Percentiles rank a stretch among this genome's conserved stretches.
Conservation (phyloP, 2,113 vertebrate genomes). For the Boulengeromyrus knoepffleri region DNA sequence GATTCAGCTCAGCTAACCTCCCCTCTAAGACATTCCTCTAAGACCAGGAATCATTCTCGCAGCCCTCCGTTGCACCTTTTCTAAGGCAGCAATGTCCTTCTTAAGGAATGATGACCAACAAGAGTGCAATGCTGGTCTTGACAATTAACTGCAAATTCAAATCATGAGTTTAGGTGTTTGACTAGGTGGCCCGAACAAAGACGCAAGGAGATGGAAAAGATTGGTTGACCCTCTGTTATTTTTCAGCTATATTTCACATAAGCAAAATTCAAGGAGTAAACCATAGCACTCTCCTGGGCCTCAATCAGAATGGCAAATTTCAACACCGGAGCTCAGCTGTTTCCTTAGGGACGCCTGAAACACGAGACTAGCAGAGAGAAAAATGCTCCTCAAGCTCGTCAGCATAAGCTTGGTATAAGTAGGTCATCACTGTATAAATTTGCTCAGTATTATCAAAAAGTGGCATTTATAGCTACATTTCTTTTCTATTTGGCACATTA, state of each 20-base stretch:
- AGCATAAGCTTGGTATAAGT: background rate
- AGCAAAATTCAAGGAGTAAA: background rate
- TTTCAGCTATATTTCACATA: background rate
- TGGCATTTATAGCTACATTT: background rate
- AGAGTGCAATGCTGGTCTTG: background rate
- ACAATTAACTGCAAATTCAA: background rate
- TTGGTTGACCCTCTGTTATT: background rate
- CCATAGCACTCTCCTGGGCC: background rate
- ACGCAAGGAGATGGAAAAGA: background rate
- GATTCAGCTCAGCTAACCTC: too few relatives aligned
- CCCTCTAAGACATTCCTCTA: too few relatives aligned
- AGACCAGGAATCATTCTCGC: too few relatives aligned
- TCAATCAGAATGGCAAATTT: background rate
- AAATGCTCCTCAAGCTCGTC: background rate
- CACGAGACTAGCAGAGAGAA: background rate
- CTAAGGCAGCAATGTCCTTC: too few relatives aligned
- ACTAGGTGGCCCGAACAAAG: background rate
- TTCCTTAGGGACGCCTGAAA: background rate
- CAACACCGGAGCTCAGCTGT: background rate
- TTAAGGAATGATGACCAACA: too few relatives aligned
- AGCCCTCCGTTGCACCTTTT: too few relatives aligned
- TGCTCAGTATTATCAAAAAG: background rate
- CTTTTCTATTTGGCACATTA: background rate
- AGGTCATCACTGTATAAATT: constrained; percentile 6
- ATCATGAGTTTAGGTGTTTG: background rate